These are phyloP conservation scores for Xenops minutus DNA, from an alignment of 2,797 vertebrate genomes.

Conservation along the genomic window DNA sequence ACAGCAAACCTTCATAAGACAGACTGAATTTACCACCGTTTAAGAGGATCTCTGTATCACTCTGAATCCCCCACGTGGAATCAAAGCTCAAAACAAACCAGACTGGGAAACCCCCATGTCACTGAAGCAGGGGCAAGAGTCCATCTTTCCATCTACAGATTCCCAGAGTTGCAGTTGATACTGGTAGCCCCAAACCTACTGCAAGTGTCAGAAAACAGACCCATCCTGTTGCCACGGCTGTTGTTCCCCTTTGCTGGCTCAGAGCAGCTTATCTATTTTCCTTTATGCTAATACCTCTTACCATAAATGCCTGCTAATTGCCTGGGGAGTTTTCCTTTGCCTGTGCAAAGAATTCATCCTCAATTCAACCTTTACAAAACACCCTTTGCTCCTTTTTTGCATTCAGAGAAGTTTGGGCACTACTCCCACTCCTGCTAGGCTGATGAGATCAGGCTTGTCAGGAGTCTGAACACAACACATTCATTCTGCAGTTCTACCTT, in stretches of 20 bases:
- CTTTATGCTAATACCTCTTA: neutral
- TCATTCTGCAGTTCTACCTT: neutral
- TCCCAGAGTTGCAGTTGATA: neutral
- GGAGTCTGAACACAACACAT: neutral
- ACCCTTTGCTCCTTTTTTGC: neutral
- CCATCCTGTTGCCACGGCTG: accelerated
- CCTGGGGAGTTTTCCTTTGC: neutral
- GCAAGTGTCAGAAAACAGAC: neutral
- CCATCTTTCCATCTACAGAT: neutral
- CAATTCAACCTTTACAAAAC: neutral
- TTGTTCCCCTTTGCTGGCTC: neutral
- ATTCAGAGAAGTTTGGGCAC: neutral
- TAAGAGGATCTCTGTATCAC: neutral
- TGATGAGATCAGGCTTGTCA: neutral
- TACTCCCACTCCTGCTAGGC: neutral
- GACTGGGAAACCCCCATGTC: neutral
- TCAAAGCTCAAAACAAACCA: neutral
- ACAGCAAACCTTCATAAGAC: neutral
- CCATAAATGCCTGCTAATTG: neutral
- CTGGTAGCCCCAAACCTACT: neutral
- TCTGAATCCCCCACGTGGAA: accelerated
- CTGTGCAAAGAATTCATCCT: neutral
- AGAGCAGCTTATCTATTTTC: neutral
- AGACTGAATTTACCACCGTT: neutral
- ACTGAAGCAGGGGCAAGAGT: neutral